Percentiles rank a stretch among this genome's conserved stretches.
Conservation (phyloP, 2,113 vertebrate species). For the Aramus guarauna region DNA sequence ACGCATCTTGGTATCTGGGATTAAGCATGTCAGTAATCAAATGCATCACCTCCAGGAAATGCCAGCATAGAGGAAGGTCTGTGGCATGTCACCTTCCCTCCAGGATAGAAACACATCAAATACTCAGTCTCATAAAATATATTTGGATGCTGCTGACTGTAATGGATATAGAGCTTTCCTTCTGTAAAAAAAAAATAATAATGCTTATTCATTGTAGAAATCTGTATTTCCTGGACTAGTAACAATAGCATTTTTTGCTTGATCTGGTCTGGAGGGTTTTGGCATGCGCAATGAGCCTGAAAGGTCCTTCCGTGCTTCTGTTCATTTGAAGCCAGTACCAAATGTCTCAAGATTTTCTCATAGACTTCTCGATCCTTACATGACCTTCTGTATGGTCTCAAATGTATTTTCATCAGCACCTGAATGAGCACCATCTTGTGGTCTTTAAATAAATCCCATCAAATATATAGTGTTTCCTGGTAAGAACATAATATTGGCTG, state of each 20-base stretch:
- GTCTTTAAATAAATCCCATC: neutral
- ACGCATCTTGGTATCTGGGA: neutral
- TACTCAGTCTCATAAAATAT: neutral
- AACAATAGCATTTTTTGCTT: neutral
- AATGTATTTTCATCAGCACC: neutral
- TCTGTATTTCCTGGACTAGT: neutral
- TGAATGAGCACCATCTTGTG: neutral
- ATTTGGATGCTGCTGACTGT: neutral
- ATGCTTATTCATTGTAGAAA: neutral
- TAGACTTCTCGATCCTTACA: neutral
- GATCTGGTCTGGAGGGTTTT: neutral
- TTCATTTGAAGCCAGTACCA: neutral
- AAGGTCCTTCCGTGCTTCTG: neutral
- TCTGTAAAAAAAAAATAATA: neutral
- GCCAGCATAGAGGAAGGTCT: accelerated
- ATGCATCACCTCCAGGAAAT: neutral
- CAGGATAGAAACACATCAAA: neutral
- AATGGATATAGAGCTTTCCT: accelerated
- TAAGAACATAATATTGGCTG: neutral
- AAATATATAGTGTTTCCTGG: neutral
- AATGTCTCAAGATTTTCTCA: neutral
- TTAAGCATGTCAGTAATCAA: neutral
- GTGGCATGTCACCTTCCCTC: neutral
- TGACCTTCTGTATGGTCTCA: neutral
- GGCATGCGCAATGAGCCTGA: neutral